These are phyloP conservation scores for Scolopax bukidnonensis DNA, from an alignment of 2,797 vertebrate species.

Conservation along the genomic window DNA sequence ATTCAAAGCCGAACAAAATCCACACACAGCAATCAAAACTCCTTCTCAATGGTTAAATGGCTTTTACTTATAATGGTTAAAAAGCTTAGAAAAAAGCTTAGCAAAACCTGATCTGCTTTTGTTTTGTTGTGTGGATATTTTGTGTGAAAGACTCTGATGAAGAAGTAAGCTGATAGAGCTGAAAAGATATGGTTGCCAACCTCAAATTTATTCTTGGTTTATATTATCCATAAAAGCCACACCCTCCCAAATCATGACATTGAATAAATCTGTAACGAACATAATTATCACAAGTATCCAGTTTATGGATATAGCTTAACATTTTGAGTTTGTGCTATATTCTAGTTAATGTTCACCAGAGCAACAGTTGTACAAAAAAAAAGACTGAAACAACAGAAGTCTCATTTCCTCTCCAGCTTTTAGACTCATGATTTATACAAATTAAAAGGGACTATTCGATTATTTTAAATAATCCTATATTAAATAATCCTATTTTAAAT, in stretches of 20 bases:
- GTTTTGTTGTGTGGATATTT: not conserved
- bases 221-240: not conserved
- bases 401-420: not conserved
- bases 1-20: not conserved
- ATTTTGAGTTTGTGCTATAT: not conserved
- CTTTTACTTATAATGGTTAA: not conserved
- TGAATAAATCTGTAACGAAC: not conserved
- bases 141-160: not conserved
- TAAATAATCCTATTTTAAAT: not conserved
- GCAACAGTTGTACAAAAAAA: not conserved
- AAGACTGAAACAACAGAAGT: not conserved
- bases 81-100: not conserved
- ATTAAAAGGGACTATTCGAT: not conserved
- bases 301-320: not conserved
- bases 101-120: not conserved
- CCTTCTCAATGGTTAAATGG: not conserved
- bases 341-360: not conserved
- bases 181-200: not conserved
- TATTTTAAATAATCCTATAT: not conserved
- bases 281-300: not conserved
- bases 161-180: not conserved
- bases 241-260: too few relatives aligned
- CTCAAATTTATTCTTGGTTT: not conserved
- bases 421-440: not conserved
- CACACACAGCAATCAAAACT: not conserved